Evolutionary conservation across 2,888 invertebrate genomes (phyloP).

Genomic region (Trilocha varians): DNA sequence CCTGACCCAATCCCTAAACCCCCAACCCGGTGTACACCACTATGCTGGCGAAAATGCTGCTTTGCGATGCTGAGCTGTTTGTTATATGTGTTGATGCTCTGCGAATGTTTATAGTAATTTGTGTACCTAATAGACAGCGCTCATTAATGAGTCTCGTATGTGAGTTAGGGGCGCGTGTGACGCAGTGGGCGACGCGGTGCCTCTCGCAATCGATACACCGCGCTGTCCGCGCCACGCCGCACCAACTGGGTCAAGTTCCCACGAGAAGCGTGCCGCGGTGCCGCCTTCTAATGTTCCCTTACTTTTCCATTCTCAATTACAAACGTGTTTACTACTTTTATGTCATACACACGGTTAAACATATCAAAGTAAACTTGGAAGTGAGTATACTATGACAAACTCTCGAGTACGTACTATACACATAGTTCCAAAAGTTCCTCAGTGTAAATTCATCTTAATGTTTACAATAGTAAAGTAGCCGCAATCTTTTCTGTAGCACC

Average conservation of each 20-base stretch:
- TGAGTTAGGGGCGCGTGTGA: conserved; percentile 55
- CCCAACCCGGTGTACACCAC: conserved; percentile 63
- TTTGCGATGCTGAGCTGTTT: conserved; percentile 41
- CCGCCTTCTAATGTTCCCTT: conserved; percentile 31
- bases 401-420: no score
- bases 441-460: no score
- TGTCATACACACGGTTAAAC: background rate
- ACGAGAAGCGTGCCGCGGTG: conserved; percentile 48
- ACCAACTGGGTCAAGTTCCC: conserved; percentile 70
- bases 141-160: conserved; percentile 41
- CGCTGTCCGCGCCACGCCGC: conserved; percentile 45
- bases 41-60: conserved; percentile 45
- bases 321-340: background rate
- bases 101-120: conserved; percentile 46
- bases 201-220: conserved; percentile 61
- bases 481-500: background rate
- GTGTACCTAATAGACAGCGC: conserved; percentile 31
- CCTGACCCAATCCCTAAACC: conserved; percentile 46
- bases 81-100: conserved; percentile 28
- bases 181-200: conserved; percentile 59
- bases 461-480: no score
- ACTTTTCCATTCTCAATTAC: conserved; percentile 9
- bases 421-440: no score
- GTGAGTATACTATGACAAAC: no score
- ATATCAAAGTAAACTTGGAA: background rate